Evolutionary conservation across 1,140 invertebrate genomes (phyloP), one percentile per base, ranked within the genome.

Genomic region (Dreissena polymorpha): DNA sequence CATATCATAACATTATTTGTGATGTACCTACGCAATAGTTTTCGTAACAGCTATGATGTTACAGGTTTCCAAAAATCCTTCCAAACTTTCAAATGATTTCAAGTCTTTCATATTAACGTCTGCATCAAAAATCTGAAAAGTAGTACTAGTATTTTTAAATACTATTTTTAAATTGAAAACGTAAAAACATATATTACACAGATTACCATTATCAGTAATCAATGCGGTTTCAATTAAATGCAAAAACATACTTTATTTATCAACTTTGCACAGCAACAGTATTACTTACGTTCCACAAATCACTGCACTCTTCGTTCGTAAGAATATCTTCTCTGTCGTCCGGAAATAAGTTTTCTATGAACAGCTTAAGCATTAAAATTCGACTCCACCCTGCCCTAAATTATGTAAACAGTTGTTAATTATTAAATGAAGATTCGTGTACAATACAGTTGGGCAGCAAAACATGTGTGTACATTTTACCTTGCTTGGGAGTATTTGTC

Each of bases 11-110:
- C 8, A 5, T 2, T 39, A 39, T 39, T 2, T 39, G 39, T 39
- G 39, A 39, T 39, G 39, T 39, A 8, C 39, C 25, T 80, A 88
- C 86, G 70, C 71, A n/a, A 84, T 85, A 70, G 74, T 79, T 25
- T 81, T 23, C 25, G 84, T 83, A 16, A 75, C 25, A 18, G 84
- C 87, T 13, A 60, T 72, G 57, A 51, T 86, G 67, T 87, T 87
- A 77, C 86, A 85, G 14, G 27, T 64, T 50, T 63, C 72, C 7
- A 88, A 60, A 51, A 88, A 88, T 50, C 78, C 86, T 63, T 85
- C 84, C 39, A 88, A 60, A 23, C 51, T 75, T 71, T 51, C 49
- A 21, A 88, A 55, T 10, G 84, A 85, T 21, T 81, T 68, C 18
- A 72, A 6, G 10, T 85, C 73, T 53, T 87, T 87, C 21, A 88